Percentiles rank a stretch among this genome's conserved stretches.
phyloP scores from a whole-genome alignment of 2,113 vertebrate genomes.

The Xiphorhynchus elegans region DNA sequence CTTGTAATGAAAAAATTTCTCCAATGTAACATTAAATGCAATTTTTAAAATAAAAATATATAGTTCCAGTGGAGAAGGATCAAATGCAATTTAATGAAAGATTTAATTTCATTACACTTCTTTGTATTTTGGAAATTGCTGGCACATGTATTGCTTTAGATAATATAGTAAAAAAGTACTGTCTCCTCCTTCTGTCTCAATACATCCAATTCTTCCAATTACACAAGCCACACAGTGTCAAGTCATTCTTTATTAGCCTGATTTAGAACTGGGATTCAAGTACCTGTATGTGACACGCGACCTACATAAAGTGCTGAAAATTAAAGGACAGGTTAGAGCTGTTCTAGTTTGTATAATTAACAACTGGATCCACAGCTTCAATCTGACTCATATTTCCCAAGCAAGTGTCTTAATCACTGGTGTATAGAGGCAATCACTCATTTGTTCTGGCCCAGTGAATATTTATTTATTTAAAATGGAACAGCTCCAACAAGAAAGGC shows the following conservation, averaged over 20 bases:
- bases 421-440: constrained; percentile 36
- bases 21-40: background rate
- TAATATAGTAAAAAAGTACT: background rate
- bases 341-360: background rate
- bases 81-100: background rate
- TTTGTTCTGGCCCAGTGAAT: constrained; percentile 46
- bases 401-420: constrained; percentile 11
- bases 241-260: background rate
- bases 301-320: background rate
- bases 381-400: constrained; percentile 6
- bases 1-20: background rate
- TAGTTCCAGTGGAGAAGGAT: background rate
- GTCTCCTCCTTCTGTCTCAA: background rate
- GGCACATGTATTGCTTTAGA: background rate
- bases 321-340: background rate
- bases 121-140: background rate
- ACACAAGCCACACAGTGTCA: background rate
- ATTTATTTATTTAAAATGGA: constrained; percentile 65
- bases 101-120: background rate
- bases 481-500: constrained; percentile 9
- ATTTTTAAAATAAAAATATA: background rate
- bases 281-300: background rate
- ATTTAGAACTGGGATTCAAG: background rate
- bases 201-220: background rate
- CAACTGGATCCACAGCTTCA: background rate